Evolutionary conservation across 64 coral and sea anemone genomes (phyloP).

Genomic region (Actinia tenebrosa): DNA sequence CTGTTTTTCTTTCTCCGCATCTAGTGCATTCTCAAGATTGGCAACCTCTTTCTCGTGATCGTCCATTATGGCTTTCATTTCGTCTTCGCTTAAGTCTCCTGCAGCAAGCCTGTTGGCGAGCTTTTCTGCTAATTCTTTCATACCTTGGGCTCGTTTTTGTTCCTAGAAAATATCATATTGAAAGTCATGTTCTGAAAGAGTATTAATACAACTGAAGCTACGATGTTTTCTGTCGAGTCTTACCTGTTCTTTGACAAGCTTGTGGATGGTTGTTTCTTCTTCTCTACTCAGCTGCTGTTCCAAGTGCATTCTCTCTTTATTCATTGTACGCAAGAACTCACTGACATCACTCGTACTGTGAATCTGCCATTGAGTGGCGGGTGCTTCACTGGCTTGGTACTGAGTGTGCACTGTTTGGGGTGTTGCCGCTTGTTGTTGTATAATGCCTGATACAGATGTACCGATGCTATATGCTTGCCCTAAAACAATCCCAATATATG

Average conservation of each 20-base stretch:
- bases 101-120: constrained; percentile 69
- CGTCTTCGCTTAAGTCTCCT: constrained; percentile 66
- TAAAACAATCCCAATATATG: neutral
- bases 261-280: constrained; percentile 81
- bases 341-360: constrained; percentile 84
- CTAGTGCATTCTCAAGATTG: constrained; percentile 57
- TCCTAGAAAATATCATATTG: constrained; percentile 35
- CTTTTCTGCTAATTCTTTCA: constrained; percentile 65
- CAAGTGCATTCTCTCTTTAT: constrained; percentile 87
- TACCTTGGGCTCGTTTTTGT: constrained; percentile 42
- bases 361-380: constrained; percentile 53
- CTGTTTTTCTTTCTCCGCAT: constrained; percentile 72
- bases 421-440: neutral
- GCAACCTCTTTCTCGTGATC: constrained; percentile 76
- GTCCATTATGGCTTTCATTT: constrained; percentile 81
- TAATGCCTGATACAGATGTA: neutral
- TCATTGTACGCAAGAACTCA: constrained; percentile 88
- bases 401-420: neutral
- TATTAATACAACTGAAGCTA: no score
- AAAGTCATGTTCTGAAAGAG: neutral
- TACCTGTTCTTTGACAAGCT: constrained; percentile 82
- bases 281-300: constrained; percentile 79
- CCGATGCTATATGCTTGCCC: neutral
- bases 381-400: neutral
- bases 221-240: neutral